Evolutionary conservation across 2,888 invertebrate genomes (phyloP), one percentile per base, ranked within the genome.

Genomic region (Rhamphomyia laevipes): DNA sequence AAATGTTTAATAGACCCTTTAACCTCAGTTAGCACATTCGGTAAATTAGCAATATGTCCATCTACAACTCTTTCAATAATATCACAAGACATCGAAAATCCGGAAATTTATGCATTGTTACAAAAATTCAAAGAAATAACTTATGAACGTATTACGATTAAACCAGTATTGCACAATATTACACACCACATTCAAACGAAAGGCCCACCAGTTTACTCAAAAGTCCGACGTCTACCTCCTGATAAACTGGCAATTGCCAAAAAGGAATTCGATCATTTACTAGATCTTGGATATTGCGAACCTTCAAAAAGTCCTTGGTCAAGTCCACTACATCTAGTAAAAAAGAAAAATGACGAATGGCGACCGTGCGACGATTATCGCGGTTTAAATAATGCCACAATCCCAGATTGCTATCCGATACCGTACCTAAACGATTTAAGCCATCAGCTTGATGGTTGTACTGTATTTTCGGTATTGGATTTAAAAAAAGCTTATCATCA

Each of bases 401-500:
- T 41, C 7, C 47, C 47, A 1, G 52, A 52, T 27, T 47, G 38
- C n/a, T 47, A 54, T n/a, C 45, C 43, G 5, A 48, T 49, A 13
- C 37, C 47, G 15, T 30, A 48, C 27, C 31, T 54, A 5, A 46
- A 54, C 11, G 50, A 50, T 43, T 46, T 50, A 16, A 21, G 37
- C 27, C 13, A 13, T 17, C n/a, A 21, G 6, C 18, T 48, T 18
- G 15, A 18, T 18, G 45, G 40, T 10, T 49, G 42, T 30, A 31
- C 11, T 23, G 45, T 58, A 13, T 61, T 61, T 46, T 53, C 56
- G 1, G 53, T 17, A n/a, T 46, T 61, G 3, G 59, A 62, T 53
- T 27, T 46, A 6, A n/a, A 40, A 10, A 15, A 21, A 13, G 44
- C 50, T 4, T 53, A 46, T 43, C 43, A 51, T n/a, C n/a, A n/a